A percentile compares a stretch with the other conserved stretches of the same genome.
Evolutionary conservation across 2,113 vertebrate species (phyloP).

Genomic region (Pionites leucogaster): DNA sequence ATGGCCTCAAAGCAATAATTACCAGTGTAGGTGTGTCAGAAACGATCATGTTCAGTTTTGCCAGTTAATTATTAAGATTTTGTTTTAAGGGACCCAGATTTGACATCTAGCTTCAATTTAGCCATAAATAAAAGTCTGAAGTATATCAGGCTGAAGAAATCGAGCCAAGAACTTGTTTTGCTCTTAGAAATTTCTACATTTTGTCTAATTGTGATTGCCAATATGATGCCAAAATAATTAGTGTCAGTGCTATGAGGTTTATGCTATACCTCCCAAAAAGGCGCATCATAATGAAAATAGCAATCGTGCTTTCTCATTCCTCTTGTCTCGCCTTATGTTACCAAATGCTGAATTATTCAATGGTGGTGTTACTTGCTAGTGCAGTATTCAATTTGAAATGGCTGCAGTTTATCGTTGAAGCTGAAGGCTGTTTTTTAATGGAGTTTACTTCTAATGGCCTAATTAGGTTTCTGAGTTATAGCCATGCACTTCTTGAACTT

Average conservation of each 20-base stretch:
- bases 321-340: conserved; percentile 50
- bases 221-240: conserved; percentile 78
- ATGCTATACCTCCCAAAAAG: conserved; percentile 56
- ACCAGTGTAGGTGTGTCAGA: conserved; percentile 99
- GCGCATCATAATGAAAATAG: conserved; percentile 69
- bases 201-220: conserved; percentile 68
- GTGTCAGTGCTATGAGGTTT: conserved; percentile 65
- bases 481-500: conserved; percentile 60
- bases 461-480: conserved; percentile 72
- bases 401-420: conserved; percentile 63
- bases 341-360: conserved; percentile 67
- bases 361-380: conserved; percentile 54
- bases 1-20: conserved; percentile 99
- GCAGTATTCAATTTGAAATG: conserved; percentile 70
- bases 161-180: conserved; percentile 73
- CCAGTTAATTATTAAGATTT: conserved; percentile 99
- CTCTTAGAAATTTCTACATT: conserved; percentile 47
- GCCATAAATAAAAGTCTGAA: conserved; percentile 80
- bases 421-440: conserved; percentile 56
- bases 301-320: conserved; percentile 53
- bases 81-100: conserved; percentile 89
- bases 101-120: conserved; percentile 88
- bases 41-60: conserved; percentile 98
- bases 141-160: conserved; percentile 48
- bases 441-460: conserved; percentile 73